Conservation (phyloP, 2,797 vertebrate genomes). For the Nannoperca australis region DNA sequence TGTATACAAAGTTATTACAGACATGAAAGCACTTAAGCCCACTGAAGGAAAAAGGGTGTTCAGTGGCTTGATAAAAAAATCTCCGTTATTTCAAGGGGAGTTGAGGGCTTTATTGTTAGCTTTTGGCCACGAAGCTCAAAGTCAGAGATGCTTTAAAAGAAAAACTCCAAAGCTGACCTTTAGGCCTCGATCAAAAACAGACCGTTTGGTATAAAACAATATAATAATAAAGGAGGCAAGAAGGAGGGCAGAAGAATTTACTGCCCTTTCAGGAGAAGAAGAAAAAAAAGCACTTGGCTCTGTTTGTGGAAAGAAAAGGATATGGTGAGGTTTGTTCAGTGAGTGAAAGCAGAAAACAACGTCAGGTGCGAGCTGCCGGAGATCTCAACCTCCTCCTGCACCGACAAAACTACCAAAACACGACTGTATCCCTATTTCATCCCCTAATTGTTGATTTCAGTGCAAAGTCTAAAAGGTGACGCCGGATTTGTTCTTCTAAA, state of each 20-base stretch:
- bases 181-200: constrained; percentile 77
- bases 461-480: background rate
- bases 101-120: constrained; percentile 70
- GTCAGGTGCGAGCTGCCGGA: constrained; percentile 9
- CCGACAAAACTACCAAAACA: background rate
- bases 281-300: constrained; percentile 6
- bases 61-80: constrained; percentile 66
- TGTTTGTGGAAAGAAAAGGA: constrained; percentile 15
- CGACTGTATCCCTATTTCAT: background rate
- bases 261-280: constrained; percentile 15
- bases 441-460: background rate
- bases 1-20: constrained; percentile 76
- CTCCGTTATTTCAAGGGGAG: constrained; percentile 68
- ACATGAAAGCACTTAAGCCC: constrained; percentile 71
- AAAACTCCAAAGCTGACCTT: constrained; percentile 75
- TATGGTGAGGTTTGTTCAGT: background rate
- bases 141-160: constrained; percentile 69
- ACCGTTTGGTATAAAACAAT: constrained; percentile 46
- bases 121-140: constrained; percentile 69
- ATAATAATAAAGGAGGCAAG: constrained; percentile 7
- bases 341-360: constrained; percentile 5
- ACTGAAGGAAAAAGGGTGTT: constrained; percentile 66
- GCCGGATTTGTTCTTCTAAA: background rate
- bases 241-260: constrained; percentile 53
- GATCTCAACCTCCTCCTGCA: constrained; percentile 7